These are phyloP conservation scores for Lagopus muta DNA, from an alignment of 2,113 vertebrate species.

Conservation along the genomic window DNA sequence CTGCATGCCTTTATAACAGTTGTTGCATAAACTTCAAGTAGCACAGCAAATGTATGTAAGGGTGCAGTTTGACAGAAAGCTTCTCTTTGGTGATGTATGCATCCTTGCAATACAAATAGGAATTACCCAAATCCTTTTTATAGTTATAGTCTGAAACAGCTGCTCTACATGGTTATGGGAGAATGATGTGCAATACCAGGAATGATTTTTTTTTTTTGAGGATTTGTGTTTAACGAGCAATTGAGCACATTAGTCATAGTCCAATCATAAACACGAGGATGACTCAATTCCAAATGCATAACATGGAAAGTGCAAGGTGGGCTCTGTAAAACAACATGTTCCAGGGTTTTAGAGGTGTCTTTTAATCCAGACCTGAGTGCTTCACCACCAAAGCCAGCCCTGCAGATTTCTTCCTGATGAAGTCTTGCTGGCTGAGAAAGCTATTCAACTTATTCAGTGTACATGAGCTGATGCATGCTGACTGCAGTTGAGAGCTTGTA, in stretches of 20 bases:
- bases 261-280: not conserved
- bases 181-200: not conserved
- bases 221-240: not conserved
- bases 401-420: not conserved
- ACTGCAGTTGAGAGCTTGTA: not conserved
- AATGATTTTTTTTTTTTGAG: not conserved
- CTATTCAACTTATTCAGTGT: not conserved
- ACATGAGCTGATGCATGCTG: accelerated
- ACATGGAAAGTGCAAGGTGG: accelerated
- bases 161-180: not conserved
- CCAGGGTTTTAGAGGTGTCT: not conserved
- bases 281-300: not conserved
- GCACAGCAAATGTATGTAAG: not conserved
- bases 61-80: not conserved
- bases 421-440: not conserved
- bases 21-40: not conserved
- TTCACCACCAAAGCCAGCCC: not conserved
- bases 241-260: not conserved
- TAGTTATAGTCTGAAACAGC: constrained; percentile 16
- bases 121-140: not conserved
- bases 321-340: not conserved
- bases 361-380: not conserved
- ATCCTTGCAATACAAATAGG: not conserved
- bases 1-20: not conserved
- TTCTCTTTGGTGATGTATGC: not conserved